phyloP scores from a whole-genome alignment of 2,797 vertebrate genomes.

The Poecilia picta region DNA sequence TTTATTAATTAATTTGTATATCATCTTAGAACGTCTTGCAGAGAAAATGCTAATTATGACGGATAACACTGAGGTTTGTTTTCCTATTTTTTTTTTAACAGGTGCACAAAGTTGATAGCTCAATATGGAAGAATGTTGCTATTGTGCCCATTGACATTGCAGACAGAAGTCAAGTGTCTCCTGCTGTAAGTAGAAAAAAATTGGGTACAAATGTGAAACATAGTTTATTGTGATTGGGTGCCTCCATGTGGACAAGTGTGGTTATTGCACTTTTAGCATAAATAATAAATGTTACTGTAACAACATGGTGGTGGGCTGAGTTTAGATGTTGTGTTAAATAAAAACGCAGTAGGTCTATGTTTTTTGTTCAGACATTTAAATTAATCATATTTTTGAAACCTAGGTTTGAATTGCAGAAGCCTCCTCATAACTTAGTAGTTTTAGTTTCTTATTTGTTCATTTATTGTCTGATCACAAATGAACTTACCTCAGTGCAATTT shows the following conservation, averaged over 20 bases:
- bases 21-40: neutral
- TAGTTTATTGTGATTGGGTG: slow-evolving; percentile 21
- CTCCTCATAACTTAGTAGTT: neutral
- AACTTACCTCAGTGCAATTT: neutral
- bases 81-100: slow-evolving; percentile 46
- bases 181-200: slow-evolving; percentile 83
- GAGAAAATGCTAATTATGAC: neutral
- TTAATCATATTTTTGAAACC: neutral
- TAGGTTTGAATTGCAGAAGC: neutral
- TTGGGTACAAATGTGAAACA: neutral
- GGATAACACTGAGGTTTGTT: neutral
- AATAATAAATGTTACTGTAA: neutral
- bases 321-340: neutral
- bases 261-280: slow-evolving; percentile 20
- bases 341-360: neutral
- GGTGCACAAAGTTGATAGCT: slow-evolving; percentile 90
- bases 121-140: slow-evolving; percentile 85
- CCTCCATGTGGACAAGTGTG: slow-evolving; percentile 57
- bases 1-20: neutral
- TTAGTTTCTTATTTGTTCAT: neutral
- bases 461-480: neutral
- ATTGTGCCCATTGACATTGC: slow-evolving; percentile 93
- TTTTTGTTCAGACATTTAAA: neutral
- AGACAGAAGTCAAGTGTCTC: slow-evolving; percentile 87
- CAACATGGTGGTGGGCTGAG: neutral